Base-by-base conservation (phyloP, 1,140 invertebrate genomes). In the Copidosoma floridanum region DNA sequence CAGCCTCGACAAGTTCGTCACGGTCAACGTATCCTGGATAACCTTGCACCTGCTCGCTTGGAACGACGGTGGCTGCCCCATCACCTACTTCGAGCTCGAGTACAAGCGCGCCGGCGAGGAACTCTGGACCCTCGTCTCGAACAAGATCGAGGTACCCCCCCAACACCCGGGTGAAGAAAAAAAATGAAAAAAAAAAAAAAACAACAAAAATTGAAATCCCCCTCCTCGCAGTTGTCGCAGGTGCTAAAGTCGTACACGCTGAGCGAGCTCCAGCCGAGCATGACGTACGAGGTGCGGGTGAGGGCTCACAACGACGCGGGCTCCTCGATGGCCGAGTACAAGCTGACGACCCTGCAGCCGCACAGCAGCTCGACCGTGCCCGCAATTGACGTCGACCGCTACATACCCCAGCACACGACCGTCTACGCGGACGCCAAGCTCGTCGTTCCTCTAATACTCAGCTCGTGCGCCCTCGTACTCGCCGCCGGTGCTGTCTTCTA, bases 241-340 rank as follows among this genome's bases (percentile, higher is more conserved):
- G 68, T 78, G 47, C 78, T 93, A 69, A 83, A 90, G 52, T 88
- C 90, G 21, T 91, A 89, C 71, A 91, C 89, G 57, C 85, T 94
- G 38, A 82, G 85, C 32, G 92, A 94, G 58, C 80, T 98, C 12
- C 84, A 86, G 32, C 88, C 94, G 0, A 91, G 87, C n/a, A 92
- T 91, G 0, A 89, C 89, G 70, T 97, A 97, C 76, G 88, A 91
- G 64, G 83, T 97, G 27, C 86, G 88, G 61, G 89, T 97, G 47
- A 92, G 90, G 0, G 94, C 94, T 0, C 88, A 93, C 76, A 97
- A 96, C 76, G 93, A 95, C 74, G 94, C 94, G 0, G 95, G 95
- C 0, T 90, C 89, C 44, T 92, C 91, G 0, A 86, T 89, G 38
- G 90, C 89, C 0, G 81, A 92, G n/a, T 95, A 96, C 71, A 91